Evolutionary conservation across 2,797 vertebrate species (phyloP).

Genomic region (Acomys russatus): DNA sequence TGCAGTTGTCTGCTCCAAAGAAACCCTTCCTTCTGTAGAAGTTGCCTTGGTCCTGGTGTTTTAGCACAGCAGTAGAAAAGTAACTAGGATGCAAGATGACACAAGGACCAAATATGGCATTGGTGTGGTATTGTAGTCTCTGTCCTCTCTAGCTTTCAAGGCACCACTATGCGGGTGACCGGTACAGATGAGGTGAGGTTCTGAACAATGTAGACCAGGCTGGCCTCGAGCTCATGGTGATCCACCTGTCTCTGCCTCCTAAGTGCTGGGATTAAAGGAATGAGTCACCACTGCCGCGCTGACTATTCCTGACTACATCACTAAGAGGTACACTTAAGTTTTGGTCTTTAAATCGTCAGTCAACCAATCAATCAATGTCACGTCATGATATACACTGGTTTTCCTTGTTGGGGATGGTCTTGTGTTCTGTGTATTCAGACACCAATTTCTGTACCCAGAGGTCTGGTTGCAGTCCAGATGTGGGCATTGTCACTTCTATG

Average conservation of each 20-base stretch:
- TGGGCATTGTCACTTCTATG: too few species aligned
- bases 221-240: too few species aligned
- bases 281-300: too few species aligned
- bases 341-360: conserved; percentile 15
- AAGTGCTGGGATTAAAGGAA: not conserved
- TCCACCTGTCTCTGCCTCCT: too few species aligned
- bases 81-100: not conserved
- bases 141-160: not conserved
- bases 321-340: conserved; percentile 38
- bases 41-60: not conserved
- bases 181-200: not conserved
- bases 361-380: not conserved
- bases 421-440: too few species aligned
- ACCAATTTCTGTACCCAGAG: too few species aligned
- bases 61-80: not conserved
- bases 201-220: not conserved
- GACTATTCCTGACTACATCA: conserved; percentile 22
- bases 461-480: too few species aligned
- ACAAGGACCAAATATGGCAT: not conserved
- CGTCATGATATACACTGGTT: not conserved
- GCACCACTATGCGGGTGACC: not conserved
- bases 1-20: not conserved
- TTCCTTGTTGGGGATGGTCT: not conserved
- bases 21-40: not conserved
- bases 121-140: not conserved